Evolutionary conservation across 2,797 vertebrate species (phyloP).

Genomic region (Momotus momota): DNA sequence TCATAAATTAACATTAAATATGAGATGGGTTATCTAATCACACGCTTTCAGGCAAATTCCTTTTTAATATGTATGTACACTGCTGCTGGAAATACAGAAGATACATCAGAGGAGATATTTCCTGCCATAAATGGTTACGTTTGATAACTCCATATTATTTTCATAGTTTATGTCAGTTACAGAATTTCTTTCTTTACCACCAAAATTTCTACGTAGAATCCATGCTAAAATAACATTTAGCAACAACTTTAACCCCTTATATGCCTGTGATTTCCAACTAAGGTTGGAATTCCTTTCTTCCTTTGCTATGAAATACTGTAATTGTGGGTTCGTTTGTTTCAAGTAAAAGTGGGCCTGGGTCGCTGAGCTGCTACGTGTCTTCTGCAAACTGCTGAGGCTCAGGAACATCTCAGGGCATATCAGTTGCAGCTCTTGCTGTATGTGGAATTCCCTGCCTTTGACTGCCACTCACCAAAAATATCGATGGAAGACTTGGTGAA

Average conservation of each 20-base stretch:
- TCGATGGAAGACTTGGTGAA: neutral
- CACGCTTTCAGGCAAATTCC: constrained; percentile 58
- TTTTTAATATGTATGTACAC: constrained; percentile 66
- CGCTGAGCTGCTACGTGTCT: neutral
- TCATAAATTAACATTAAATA: constrained; percentile 75
- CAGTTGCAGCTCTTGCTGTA: neutral
- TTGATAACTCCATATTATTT: constrained; percentile 20
- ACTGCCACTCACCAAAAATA: neutral
- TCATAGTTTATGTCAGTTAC: neutral
- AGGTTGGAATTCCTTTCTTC: neutral
- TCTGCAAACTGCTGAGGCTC: neutral
- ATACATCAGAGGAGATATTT: constrained; percentile 39
- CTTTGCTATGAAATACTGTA: neutral
- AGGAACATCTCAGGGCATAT: neutral
- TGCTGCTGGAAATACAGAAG: constrained; percentile 35
- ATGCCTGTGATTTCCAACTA: neutral
- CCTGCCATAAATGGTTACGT: neutral
- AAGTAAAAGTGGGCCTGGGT: neutral
- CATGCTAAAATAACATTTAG: neutral
- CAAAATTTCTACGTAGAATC: neutral
- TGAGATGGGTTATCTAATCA: constrained; percentile 62
- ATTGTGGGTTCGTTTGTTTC: neutral
- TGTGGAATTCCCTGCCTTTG: neutral
- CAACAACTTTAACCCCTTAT: neutral
- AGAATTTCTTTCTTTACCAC: neutral